Conservation (phyloP, 2,113 vertebrate species). For the Gallinago undulata region DNA sequence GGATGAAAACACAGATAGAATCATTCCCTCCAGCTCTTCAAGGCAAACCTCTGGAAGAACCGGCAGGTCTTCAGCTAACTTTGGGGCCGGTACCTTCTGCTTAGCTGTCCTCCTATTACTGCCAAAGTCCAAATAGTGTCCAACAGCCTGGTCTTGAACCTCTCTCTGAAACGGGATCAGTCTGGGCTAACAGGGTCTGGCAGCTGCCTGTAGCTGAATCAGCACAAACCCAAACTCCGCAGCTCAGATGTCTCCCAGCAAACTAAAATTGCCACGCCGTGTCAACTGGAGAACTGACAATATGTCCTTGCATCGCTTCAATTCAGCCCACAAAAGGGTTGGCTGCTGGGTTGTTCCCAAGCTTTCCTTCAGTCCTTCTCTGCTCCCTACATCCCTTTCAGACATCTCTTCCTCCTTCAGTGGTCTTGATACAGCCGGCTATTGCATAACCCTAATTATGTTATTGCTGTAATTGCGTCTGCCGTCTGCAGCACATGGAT, state of each 20-base stretch:
- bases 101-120: not conserved
- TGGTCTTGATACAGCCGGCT: slow-evolving; percentile 2
- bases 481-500: slow-evolving; percentile 66
- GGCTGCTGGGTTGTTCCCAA: not conserved
- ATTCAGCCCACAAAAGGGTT: not conserved
- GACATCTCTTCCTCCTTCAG: not conserved
- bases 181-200: not conserved
- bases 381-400: not conserved
- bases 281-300: not conserved
- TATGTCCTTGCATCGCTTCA: not conserved
- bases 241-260: not conserved
- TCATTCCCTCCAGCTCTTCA: not conserved
- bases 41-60: not conserved
- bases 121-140: not conserved
- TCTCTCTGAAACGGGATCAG: not conserved
- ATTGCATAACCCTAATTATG: slow-evolving; percentile 64
- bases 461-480: slow-evolving; percentile 61
- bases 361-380: not conserved
- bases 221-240: not conserved
- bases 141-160: not conserved
- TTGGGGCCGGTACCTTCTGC: not conserved
- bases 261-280: not conserved
- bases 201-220: not conserved
- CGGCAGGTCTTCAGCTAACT: not conserved
- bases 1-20: not conserved